Evolutionary conservation across 1,140 invertebrate genomes (phyloP), one percentile per base, ranked within the genome.

Genomic region (Thalassaphorura encarpata): DNA sequence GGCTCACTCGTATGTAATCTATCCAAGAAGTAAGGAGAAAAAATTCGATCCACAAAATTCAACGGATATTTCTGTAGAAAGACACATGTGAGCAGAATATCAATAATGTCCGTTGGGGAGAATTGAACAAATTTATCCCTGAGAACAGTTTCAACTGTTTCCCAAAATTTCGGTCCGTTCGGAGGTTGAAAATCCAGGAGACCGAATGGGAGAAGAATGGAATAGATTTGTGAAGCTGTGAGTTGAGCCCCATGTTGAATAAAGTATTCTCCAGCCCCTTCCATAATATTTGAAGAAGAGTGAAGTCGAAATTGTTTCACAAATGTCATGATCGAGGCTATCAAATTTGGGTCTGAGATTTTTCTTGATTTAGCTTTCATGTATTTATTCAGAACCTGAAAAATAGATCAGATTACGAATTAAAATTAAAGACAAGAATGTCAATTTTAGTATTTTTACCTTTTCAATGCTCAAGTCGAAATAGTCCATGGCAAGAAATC

Each of bases 61-160:
- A 80, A 40, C 8, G 84, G 83, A 70, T 78, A 78, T 63, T 78
- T 77, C 51, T 78, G 71, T 16, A 83, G 64, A 70, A 83, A 85
- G 39, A 81, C 73, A 66, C 79, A 83, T 4, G 80, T 75, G 8
- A 84, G 69, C 29, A 85, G 67, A 46, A 84, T 74, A 56, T 82
- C 77, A 23, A 82, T 63, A 4, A 78, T 64, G 61, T 82, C 76
- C 55, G 76, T 74, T n/a, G 76, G 67, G 43, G 70, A 71, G 33
- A 86, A 77, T 61, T 80, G 75, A 18, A 73, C 63, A 69, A 83
- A 81, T 56, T 80, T 79, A 42, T 75, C 68, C 45, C 74, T 66
- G 2, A 85, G 62, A n/a, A 73, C 64, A 33, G 70, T 64, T 67
- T 85, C 82, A 16, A 80, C 67, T 19, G 63, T 62, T 43, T 70